Percentiles rank a stretch among this genome's conserved stretches.
phyloP scores from a whole-genome alignment of 1,140 invertebrate species.

The Drosophila mauritiana region DNA sequence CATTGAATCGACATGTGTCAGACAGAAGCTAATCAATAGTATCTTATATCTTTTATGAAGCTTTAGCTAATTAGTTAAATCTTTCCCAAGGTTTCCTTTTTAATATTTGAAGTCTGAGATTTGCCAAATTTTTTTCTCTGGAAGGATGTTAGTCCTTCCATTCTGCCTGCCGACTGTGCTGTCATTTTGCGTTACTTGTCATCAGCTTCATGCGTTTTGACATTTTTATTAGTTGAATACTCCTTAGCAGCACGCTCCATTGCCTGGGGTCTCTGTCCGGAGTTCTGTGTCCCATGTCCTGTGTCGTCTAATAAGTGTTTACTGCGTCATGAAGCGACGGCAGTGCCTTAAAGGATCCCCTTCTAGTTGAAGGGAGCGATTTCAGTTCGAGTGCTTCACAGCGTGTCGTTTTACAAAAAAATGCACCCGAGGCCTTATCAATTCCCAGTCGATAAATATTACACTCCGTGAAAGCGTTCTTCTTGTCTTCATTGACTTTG shows the following conservation, averaged over 20 bases:
- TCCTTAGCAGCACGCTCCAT: conserved; percentile 79
- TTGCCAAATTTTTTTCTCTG: conserved; percentile 1
- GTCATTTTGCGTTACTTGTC: conserved; percentile 77
- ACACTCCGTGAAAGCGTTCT: conserved; percentile 54
- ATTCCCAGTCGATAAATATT: conserved; percentile 63
- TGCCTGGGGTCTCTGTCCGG: conserved; percentile 36
- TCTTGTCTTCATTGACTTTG: conserved; percentile 9
- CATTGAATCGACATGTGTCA: not conserved
- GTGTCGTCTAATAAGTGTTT: conserved; percentile 79
- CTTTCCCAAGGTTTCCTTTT: not conserved
- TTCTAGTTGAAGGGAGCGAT: conserved; percentile 20
- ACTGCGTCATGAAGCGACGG: conserved; percentile 57
- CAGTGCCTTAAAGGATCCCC: conserved; percentile 65
- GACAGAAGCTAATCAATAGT: not conserved
- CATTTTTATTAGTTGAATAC: conserved; percentile 83
- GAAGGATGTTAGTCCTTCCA: conserved; percentile 22
- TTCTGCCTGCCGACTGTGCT: conserved; percentile 48
- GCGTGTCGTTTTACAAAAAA: conserved; percentile 47
- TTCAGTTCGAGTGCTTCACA: conserved; percentile 20
- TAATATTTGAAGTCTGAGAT: not conserved
- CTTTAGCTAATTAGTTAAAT: not conserved
- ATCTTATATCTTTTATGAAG: not conserved
- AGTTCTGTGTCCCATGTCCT: conserved; percentile 8
- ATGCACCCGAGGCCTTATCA: conserved; percentile 33
- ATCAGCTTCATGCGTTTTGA: conserved; percentile 82